Base-by-base conservation (phyloP, 2,888 invertebrate genomes). In the Augochlorella aurata region DNA sequence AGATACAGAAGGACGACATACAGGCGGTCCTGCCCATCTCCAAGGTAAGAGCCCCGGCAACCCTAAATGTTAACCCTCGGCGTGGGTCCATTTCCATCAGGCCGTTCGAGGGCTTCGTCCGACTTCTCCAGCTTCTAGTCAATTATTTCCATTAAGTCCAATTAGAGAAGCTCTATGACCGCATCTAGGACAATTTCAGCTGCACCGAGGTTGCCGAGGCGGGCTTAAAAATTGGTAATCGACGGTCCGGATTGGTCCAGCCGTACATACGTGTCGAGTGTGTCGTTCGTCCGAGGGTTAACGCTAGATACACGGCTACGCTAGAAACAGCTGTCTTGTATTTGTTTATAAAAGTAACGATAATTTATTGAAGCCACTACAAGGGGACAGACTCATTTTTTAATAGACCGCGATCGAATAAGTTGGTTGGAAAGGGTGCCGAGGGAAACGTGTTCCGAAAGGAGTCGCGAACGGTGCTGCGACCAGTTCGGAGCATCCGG, bases 21-120 rank as follows among this genome's bases (percentile, higher is more conserved):
- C 98, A 98, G 94, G 97, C 98, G 29, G 98, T 98, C 18, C 95
- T 98, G 44, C 98, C 98, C 21, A 98, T 98, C 93, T 98, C 98
- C 80, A 98, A 98, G 96, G 98, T 98, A 94, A 93, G 68, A 63
- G 12, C 38, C n/a, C 38, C 2, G n/a, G 5, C 4, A 16, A 58
- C 16, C 45, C 45, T 9, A 54, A 18, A 8, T 0, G 24, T 58
- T 16, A 24, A 24, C 16, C 24, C 24, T 29, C 29, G 29, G 29
- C 16, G 58, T 58, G 58, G 58, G 58, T 58, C 58, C 58, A 58
- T 58, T 58, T 14, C 58, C 24, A 58, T 58, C 58, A 24, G 21
- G 58, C 16, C 2, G 24, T 58, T 16, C 58, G 16, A 58, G 18
- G 52, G 49, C 70, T 52, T 66, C 45, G 0, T 21, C 7, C 45